A percentile compares a stretch with the other conserved stretches of the same genome.
Evolutionary conservation across 1,140 invertebrate genomes (phyloP).

Genomic region (Helicoverpa zea): DNA sequence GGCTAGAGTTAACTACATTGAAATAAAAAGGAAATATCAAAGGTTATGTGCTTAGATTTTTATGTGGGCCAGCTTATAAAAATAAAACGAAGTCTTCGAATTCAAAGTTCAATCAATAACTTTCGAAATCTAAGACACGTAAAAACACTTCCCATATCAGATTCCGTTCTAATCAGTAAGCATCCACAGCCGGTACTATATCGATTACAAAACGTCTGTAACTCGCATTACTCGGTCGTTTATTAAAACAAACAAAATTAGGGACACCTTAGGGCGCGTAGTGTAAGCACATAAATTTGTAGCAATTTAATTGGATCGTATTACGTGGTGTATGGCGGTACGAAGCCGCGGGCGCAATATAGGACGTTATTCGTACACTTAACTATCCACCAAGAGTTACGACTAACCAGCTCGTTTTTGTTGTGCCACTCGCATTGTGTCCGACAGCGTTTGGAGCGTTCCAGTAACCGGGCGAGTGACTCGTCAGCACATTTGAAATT

Average conservation of each 20-base stretch:
- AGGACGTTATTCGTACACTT: slow-evolving; percentile 69
- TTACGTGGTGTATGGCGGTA: slow-evolving; percentile 72
- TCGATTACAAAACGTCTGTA: slow-evolving; percentile 54
- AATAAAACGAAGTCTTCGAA: not conserved
- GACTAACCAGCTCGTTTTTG: slow-evolving; percentile 61
- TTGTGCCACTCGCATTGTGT: slow-evolving; percentile 47
- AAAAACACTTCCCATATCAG: slow-evolving; percentile 10
- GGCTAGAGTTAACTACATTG: slow-evolving; percentile 45
- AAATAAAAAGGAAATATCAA: slow-evolving; percentile 47
- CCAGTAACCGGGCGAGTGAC: slow-evolving; percentile 4
- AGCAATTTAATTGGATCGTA: slow-evolving; percentile 77
- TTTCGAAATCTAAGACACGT: not conserved
- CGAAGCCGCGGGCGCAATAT: slow-evolving; percentile 70
- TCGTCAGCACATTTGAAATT: not conserved
- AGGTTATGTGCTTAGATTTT: slow-evolving; percentile 26
- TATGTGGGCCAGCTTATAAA: not conserved
- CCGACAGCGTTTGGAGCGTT: slow-evolving; percentile 27
- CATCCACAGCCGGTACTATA: slow-evolving; percentile 43
- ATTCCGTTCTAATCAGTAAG: slow-evolving; percentile 25
- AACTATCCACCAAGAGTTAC: slow-evolving; percentile 54
- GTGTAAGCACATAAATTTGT: slow-evolving; percentile 71
- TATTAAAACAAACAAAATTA: slow-evolving; percentile 67
- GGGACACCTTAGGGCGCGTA: slow-evolving; percentile 58
- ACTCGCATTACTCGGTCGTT: slow-evolving; percentile 46
- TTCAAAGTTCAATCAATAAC: slow-evolving; percentile 17